Percentiles rank a stretch among this genome's conserved stretches.
phyloP scores from a whole-genome alignment of 2,797 vertebrate genomes.

The Macrochelys suwanniensis region DNA sequence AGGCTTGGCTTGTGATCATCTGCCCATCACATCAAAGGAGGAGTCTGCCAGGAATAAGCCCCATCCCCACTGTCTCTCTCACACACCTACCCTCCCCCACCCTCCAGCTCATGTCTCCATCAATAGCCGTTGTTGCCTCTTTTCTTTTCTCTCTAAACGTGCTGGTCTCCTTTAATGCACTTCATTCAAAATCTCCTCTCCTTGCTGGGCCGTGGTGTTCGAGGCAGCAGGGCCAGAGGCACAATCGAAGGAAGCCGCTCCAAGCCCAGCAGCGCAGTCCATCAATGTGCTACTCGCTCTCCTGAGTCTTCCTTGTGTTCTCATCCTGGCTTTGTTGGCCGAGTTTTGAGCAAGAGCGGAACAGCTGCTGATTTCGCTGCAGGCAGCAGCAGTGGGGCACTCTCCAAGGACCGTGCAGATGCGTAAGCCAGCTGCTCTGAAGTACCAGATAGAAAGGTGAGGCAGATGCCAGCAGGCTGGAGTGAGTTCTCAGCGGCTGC shows the following conservation, averaged over 20 bases:
- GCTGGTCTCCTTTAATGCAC: neutral
- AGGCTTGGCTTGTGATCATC: neutral
- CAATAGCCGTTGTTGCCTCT: neutral
- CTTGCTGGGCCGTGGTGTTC: neutral
- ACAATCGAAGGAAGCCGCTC: neutral
- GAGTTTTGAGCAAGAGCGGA: neutral
- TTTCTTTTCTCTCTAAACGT: neutral
- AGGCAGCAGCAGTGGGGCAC: neutral
- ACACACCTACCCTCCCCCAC: neutral
- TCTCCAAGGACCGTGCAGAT: neutral
- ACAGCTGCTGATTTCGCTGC: neutral
- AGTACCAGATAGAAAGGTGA: neutral
- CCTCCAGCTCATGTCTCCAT: neutral
- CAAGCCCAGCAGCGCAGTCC: neutral
- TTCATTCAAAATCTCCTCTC: neutral
- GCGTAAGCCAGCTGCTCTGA: neutral
- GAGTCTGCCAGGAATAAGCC: neutral
- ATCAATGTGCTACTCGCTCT: neutral
- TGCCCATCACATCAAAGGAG: too few species aligned
- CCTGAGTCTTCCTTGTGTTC: neutral
- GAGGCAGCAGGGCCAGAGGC: neutral
- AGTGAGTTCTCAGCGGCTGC: rapidly evolving
- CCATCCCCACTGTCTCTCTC: neutral
- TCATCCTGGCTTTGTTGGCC: neutral
- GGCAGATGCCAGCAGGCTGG: neutral